Base-by-base conservation (phyloP, 2,113 vertebrate species). In the Passer montanus region DNA sequence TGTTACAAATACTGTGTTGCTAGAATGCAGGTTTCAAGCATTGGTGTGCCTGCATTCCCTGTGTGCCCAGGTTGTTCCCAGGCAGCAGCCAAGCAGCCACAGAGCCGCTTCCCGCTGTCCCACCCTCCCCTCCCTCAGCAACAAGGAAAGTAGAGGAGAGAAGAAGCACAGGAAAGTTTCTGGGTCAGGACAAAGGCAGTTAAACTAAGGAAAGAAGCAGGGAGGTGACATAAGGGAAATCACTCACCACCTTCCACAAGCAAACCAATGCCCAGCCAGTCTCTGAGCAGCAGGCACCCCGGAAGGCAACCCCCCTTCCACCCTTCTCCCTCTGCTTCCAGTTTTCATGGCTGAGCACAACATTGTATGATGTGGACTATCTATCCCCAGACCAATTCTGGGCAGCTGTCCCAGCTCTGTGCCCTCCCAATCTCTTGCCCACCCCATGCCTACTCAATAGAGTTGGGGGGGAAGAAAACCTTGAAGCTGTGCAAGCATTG, bases 361-460 rank as follows among this genome's bases (percentile, higher is more conserved):
- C 2, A 2, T 0, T 43, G 15, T 3, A 58, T 4, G 2, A 35
- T 7, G 31, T 0, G 7, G 27, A 47, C 33, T 58, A 58, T 44
- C 33, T 58, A 58, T 44, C 4, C 19, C 35, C 9, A 50, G 33
- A 67, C 10, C 27, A 55, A 3, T 26, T 72, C 74, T 35, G 37
- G 14, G 39, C 35, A 91, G 28, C 35, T 72, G 56, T 49, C 43
- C 50, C 55, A 62, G 60, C 8, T 27, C 7, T 8, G 1, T 19
- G 21, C 21, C 28, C 28, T 85, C 41, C 35, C 18, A 55, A 0
- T 9, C 68, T 60, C 43, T 46, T 69, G 46, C 46, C 18, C 30
- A 70, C 7, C 26, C 20, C 41, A 44, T 2, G 4, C 3, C 39
- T 52, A 62, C 13, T 63, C 53, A 50, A 15, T 30, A 41, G 12